Percentiles rank a stretch among this genome's conserved stretches.
These are phyloP conservation scores for Poeciliopsis paucimaculata DNA, from an alignment of 2,797 vertebrate genomes.

Conservation along the genomic window DNA sequence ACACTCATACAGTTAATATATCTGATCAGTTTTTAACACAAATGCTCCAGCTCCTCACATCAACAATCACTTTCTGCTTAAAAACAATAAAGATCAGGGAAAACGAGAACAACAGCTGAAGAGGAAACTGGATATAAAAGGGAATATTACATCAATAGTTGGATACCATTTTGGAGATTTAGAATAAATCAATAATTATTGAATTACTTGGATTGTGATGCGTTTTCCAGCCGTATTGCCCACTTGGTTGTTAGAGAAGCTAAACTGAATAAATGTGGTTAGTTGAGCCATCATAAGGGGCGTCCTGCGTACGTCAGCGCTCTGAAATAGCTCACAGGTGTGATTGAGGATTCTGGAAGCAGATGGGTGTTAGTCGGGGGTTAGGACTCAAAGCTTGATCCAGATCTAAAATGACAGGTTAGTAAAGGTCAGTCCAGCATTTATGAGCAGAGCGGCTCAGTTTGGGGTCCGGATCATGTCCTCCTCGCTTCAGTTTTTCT, in stretches of 20 bases:
- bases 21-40: too few species aligned
- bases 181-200: neutral
- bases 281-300: slow-evolving; percentile 32
- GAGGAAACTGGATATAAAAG: neutral
- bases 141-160: neutral
- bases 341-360: slow-evolving; percentile 69
- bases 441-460: slow-evolving; percentile 40
- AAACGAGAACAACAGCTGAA: too few species aligned
- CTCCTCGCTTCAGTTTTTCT: neutral
- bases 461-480: slow-evolving; percentile 8
- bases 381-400: slow-evolving; percentile 23
- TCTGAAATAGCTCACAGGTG: slow-evolving; percentile 82
- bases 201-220: neutral
- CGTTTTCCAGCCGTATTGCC: neutral
- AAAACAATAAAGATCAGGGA: too few species aligned
- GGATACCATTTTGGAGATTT: neutral
- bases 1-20: too few species aligned
- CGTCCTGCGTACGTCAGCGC: slow-evolving; percentile 52
- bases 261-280: neutral
- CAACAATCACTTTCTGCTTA: too few species aligned
- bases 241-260: neutral
- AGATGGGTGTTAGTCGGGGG: slow-evolving; percentile 50
- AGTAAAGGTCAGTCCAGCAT: slow-evolving; percentile 52
- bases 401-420: slow-evolving; percentile 71
- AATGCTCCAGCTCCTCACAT: too few species aligned